A percentile compares a stretch with the other conserved stretches of the same genome.
Evolutionary conservation across 2,888 invertebrate species (phyloP).

Genomic region (Myopa tessellatipennis): DNA sequence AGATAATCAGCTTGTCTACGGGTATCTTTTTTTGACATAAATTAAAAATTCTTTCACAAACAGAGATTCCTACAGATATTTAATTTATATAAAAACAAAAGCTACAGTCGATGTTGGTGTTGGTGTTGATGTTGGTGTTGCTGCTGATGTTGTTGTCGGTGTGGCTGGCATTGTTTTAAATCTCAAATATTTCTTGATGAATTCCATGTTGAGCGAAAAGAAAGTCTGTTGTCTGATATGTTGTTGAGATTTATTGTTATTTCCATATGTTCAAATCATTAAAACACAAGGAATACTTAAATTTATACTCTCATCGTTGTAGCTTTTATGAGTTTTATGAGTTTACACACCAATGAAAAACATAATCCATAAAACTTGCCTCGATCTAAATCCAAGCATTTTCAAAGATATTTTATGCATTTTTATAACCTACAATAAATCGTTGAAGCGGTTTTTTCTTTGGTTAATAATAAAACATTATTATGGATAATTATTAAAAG

Average conservation of each 20-base stretch:
- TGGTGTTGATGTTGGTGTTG: not conserved
- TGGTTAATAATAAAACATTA: not conserved
- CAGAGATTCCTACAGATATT: too few relatives aligned
- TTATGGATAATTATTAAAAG: not conserved
- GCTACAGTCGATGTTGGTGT: not conserved
- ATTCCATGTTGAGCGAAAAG: not conserved
- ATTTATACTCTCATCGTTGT: not conserved
- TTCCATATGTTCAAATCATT: not conserved
- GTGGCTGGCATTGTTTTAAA: not conserved
- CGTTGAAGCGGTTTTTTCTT: not conserved
- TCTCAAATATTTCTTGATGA: not conserved
- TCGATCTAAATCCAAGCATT: too few relatives aligned
- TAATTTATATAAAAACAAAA: too few relatives aligned
- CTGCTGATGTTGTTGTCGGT: not conserved
- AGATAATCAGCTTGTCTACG: too few relatives aligned
- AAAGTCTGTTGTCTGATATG: not conserved
- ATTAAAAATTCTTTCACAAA: too few relatives aligned
- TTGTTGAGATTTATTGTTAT: not conserved
- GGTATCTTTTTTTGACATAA: too few relatives aligned
- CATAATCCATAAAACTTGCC: too few relatives aligned
- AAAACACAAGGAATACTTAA: not conserved
- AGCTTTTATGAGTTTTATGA: not conserved
- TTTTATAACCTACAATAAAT: not conserved
- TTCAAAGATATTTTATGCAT: not conserved
- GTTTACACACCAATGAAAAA: too few relatives aligned